phyloP scores from a whole-genome alignment of 1,140 invertebrate species.

The Camponotus floridanus region DNA sequence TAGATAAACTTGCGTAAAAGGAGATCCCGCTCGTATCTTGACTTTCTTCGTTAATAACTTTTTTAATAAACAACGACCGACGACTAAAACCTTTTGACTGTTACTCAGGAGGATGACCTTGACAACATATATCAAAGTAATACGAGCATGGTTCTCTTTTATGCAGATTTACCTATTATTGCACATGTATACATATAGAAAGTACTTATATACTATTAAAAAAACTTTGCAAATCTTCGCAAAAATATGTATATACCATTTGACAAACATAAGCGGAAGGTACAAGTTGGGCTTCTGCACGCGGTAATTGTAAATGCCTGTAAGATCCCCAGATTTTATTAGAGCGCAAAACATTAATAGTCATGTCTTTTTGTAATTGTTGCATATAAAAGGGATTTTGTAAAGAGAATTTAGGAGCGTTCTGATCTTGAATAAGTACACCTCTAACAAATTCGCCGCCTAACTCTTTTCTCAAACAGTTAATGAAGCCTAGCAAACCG shows the following conservation, averaged over 20 bases:
- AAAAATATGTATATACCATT: neutral
- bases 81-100: too few relatives aligned
- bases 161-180: too few relatives aligned
- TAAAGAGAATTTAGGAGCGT: conserved; percentile 7
- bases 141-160: too few relatives aligned
- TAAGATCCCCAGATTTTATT: neutral
- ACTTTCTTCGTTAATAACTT: too few relatives aligned
- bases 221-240: neutral
- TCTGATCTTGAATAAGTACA: neutral
- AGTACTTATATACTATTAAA: neutral
- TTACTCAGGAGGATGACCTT: too few relatives aligned
- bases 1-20: too few relatives aligned
- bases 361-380: conserved; percentile 12
- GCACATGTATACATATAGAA: too few relatives aligned
- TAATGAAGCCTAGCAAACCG: conserved; percentile 92
- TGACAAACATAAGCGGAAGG: neutral
- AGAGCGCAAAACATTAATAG: neutral
- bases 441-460: neutral
- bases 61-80: too few relatives aligned
- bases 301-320: neutral
- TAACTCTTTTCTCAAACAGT: neutral
- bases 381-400: neutral
- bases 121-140: too few relatives aligned
- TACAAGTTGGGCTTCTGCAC: neutral
- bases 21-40: too few relatives aligned